phyloP scores from a whole-genome alignment of 2,113 vertebrate species.

The Xiphophorus couchianus region DNA sequence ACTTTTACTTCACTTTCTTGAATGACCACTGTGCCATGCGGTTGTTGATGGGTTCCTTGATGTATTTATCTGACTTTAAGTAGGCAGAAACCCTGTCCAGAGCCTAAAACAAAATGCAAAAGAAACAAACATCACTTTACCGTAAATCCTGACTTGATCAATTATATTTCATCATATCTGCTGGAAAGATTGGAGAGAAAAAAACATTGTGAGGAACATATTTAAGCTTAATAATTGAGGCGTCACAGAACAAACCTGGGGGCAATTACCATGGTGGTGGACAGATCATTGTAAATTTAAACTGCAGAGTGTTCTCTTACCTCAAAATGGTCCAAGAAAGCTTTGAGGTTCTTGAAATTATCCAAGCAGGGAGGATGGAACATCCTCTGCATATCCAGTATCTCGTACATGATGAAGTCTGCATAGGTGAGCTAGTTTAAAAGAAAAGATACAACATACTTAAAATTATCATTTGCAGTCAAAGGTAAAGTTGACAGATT shows the following conservation, averaged over 20 bases:
- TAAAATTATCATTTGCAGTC: too few relatives aligned
- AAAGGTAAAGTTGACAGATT: not conserved
- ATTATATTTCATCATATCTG: not conserved
- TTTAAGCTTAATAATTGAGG: not conserved
- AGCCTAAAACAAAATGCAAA: slow-evolving; percentile 70
- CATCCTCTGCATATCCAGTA: slow-evolving; percentile 89
- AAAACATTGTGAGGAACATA: not conserved
- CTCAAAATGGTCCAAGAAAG: slow-evolving; percentile 88
- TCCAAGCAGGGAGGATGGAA: slow-evolving; percentile 88
- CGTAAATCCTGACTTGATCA: not conserved
- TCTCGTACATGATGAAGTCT: slow-evolving; percentile 91
- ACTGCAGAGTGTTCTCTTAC: slow-evolving; percentile 66
- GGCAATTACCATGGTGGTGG: not conserved
- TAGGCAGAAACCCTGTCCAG: slow-evolving; percentile 90
- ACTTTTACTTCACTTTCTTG: slow-evolving; percentile 62
- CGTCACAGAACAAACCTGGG: not conserved
- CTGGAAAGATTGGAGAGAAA: not conserved
- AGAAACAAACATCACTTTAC: not conserved
- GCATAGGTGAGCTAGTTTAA: slow-evolving; percentile 87
- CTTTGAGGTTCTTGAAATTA: slow-evolving; percentile 87
- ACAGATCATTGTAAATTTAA: not conserved
- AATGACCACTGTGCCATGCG: slow-evolving; percentile 82
- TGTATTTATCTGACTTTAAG: slow-evolving; percentile 84
- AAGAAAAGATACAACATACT: not conserved
- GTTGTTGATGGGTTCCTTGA: slow-evolving; percentile 79